Evolutionary conservation across 2,797 vertebrate species (phyloP).

Genomic region (Phrynocephalus guinanensis): DNA sequence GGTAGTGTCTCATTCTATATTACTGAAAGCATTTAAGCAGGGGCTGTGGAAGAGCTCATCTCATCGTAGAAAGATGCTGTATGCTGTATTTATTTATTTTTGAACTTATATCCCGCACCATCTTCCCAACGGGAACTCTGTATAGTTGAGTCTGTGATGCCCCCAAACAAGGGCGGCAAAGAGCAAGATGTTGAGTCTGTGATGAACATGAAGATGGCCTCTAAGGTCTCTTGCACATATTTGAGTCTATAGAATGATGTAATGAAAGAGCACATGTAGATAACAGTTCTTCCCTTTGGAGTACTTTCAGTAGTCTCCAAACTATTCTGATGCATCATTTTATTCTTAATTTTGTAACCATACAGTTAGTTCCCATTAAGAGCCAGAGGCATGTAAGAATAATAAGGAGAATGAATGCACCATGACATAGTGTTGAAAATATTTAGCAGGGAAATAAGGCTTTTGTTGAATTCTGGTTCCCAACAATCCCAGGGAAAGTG

Average conservation of each 20-base stretch:
- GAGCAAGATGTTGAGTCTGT: too few relatives aligned
- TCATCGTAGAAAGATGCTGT: not conserved
- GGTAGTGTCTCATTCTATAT: not conserved
- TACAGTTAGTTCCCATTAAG: not conserved
- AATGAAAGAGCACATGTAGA: too few relatives aligned
- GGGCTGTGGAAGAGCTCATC: not conserved
- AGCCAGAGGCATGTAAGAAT: not conserved
- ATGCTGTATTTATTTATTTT: too few relatives aligned
- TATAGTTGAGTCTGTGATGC: not conserved
- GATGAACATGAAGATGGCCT: too few relatives aligned
- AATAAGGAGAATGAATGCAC: not conserved
- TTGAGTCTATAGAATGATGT: too few relatives aligned
- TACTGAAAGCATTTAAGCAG: not conserved
- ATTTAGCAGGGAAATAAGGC: not conserved
- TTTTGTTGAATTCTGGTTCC: not conserved
- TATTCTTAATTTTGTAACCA: not conserved
- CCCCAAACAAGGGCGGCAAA: too few relatives aligned
- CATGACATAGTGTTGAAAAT: not conserved
- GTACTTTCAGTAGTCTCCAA: not conserved
- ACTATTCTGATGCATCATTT: not conserved
- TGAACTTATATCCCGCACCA: too few relatives aligned
- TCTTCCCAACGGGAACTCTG: too few relatives aligned
- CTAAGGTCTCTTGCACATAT: too few relatives aligned
- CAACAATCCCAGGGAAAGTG: not conserved
- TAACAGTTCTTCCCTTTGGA: not conserved